Percentiles rank a stretch among this genome's conserved stretches.
These are phyloP conservation scores for Istiophorus platypterus DNA, from an alignment of 2,113 vertebrate species.

Conservation along the genomic window DNA sequence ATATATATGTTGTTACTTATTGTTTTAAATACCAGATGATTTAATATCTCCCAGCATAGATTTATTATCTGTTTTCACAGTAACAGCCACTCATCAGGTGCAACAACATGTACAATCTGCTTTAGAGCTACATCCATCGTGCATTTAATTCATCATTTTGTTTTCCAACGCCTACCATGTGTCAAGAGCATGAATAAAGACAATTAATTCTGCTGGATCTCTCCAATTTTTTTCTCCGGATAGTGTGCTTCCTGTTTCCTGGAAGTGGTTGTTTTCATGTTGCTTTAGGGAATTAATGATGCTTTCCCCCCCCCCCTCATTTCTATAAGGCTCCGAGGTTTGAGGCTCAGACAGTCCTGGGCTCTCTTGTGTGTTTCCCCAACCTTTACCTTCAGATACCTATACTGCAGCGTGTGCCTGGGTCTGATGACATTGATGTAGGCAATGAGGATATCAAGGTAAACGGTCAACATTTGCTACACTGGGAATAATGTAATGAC, in stretches of 20 bases:
- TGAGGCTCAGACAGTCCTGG: constrained; percentile 95
- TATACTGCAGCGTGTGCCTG: constrained; percentile 80
- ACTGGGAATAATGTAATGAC: neutral
- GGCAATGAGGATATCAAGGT: constrained; percentile 93
- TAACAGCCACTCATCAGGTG: constrained; percentile 25
- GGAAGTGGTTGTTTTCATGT: constrained; percentile 44
- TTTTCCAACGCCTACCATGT: constrained; percentile 6
- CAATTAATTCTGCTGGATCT: constrained; percentile 18
- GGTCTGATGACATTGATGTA: constrained; percentile 79
- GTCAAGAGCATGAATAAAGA: constrained; percentile 38
- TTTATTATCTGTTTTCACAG: constrained; percentile 14
- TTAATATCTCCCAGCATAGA: neutral
- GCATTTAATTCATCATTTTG: constrained; percentile 42
- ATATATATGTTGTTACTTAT: neutral
- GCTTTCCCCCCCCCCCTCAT: neutral
- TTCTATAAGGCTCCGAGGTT: constrained; percentile 88
- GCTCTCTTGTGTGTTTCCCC: constrained; percentile 97
- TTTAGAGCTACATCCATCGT: neutral
- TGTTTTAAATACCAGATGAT: constrained; percentile 1
- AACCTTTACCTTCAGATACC: constrained; percentile 92
- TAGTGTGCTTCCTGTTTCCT: constrained; percentile 1
- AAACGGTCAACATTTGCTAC: neutral
- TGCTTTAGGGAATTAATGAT: constrained; percentile 41
- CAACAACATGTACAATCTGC: constrained; percentile 9
- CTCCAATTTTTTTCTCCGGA: constrained; percentile 12